Conservation (phyloP, 2,113 vertebrate genomes). For the Callipepla squamata region DNA sequence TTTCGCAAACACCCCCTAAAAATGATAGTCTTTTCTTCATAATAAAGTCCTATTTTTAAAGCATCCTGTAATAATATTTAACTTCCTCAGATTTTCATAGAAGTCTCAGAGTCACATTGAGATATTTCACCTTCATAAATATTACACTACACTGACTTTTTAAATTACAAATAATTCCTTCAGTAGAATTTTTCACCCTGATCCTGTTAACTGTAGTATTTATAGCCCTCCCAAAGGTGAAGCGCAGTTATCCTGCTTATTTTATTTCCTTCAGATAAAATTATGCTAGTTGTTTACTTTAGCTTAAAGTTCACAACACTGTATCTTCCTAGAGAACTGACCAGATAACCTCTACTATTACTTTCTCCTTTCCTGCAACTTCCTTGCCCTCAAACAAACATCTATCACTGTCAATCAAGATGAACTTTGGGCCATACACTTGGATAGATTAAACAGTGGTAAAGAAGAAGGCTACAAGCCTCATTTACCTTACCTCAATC, state of each 20-base stretch:
- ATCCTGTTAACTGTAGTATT: background rate
- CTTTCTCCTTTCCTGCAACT: background rate
- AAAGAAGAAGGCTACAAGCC: background rate
- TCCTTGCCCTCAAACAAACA: background rate
- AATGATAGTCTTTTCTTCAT: background rate
- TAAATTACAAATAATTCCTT: background rate
- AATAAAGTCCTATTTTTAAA: background rate
- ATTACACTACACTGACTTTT: background rate
- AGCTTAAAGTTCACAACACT: background rate
- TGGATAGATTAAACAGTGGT: background rate
- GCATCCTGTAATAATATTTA: background rate
- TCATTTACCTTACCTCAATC: background rate
- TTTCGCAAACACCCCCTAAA: background rate
- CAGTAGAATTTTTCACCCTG: background rate
- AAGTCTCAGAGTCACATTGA: background rate
- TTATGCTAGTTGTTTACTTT: background rate
- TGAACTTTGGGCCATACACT: background rate
- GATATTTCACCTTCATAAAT: background rate
- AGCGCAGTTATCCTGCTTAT: background rate
- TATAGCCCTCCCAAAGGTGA: background rate
- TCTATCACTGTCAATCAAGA: rapidly evolving
- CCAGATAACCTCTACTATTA: background rate
- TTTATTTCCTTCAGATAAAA: background rate
- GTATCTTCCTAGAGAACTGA: background rate
- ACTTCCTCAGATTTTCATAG: background rate